These are phyloP conservation scores for Timandra comae DNA, from an alignment of 2,888 invertebrate genomes.

Conservation along the genomic window DNA sequence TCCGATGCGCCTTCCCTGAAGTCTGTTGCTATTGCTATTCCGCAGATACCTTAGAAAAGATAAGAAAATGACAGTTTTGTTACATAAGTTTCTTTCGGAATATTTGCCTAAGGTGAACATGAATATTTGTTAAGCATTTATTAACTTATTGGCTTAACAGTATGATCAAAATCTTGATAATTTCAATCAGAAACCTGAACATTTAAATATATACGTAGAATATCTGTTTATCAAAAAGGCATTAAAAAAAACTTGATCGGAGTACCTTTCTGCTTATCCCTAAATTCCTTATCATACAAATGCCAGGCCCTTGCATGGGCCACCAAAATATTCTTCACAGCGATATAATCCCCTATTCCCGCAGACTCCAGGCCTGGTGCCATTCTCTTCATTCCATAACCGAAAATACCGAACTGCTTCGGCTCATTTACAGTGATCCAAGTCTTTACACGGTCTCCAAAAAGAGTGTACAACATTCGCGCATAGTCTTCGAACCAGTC, in stretches of 20 bases:
- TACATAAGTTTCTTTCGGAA: not conserved
- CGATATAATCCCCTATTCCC: constrained; percentile 70
- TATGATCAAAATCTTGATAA: too few relatives aligned
- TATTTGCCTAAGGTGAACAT: too few relatives aligned
- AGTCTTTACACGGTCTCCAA: constrained; percentile 68
- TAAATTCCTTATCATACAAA: constrained; percentile 56
- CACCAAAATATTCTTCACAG: constrained; percentile 63
- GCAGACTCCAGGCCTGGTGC: constrained; percentile 55
- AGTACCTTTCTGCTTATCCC: constrained; percentile 41
- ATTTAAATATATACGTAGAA: too few relatives aligned
- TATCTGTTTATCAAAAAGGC: too few relatives aligned
- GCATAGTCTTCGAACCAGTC: constrained; percentile 72
- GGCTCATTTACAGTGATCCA: constrained; percentile 81
- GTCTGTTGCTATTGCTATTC: constrained; percentile 54
- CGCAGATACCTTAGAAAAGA: constrained; percentile 37
- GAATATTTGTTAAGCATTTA: too few relatives aligned
- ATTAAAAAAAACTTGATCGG: too few relatives aligned
- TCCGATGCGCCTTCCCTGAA: constrained; percentile 40
- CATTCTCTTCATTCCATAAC: constrained; percentile 56
- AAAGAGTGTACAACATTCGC: constrained; percentile 53
- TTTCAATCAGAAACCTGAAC: too few relatives aligned
- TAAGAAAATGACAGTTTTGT: not conserved
- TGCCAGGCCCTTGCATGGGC: constrained; percentile 77
- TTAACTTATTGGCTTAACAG: too few relatives aligned
- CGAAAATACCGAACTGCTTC: constrained; percentile 46